A percentile compares a stretch with the other conserved stretches of the same genome.
Evolutionary conservation across 2,113 vertebrate genomes (phyloP).

Genomic region (Serilophus lunatus): DNA sequence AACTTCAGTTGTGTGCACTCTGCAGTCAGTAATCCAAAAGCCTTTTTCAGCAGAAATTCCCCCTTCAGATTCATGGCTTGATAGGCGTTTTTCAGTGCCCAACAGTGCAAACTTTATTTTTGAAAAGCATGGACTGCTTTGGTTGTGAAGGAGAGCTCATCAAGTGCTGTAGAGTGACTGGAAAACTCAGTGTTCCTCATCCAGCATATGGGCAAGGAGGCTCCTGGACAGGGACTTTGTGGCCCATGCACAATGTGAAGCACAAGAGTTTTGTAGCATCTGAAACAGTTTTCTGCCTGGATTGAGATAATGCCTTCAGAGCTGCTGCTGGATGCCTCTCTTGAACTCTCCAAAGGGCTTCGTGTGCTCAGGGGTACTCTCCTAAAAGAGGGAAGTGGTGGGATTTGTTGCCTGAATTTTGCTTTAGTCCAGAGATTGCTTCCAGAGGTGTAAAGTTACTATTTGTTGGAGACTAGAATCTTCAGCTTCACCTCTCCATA

Average conservation of each 20-base stretch:
- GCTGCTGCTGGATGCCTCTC: not conserved
- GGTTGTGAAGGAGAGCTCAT: accelerated
- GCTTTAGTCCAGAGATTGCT: not conserved
- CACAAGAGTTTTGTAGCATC: not conserved
- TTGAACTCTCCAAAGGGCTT: not conserved
- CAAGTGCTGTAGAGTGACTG: not conserved
- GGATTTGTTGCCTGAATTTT: not conserved
- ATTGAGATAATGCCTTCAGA: not conserved
- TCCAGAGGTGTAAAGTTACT: not conserved
- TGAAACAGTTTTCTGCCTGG: not conserved
- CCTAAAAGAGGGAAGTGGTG: not conserved
- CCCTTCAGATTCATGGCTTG: not conserved
- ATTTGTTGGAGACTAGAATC: not conserved
- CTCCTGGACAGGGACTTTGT: accelerated
- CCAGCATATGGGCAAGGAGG: accelerated
- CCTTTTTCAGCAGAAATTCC: not conserved
- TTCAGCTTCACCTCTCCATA: not conserved
- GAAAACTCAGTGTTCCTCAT: not conserved
- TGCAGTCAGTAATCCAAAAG: not conserved
- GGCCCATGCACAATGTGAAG: not conserved
- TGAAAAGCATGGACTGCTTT: not conserved
- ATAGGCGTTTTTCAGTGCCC: not conserved
- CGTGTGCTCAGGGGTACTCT: not conserved
- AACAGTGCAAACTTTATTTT: not conserved
- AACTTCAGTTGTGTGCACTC: not conserved